phyloP scores from a whole-genome alignment of 64 coral and sea anemone genomes.

The Dendronephthya gigantea region DNA sequence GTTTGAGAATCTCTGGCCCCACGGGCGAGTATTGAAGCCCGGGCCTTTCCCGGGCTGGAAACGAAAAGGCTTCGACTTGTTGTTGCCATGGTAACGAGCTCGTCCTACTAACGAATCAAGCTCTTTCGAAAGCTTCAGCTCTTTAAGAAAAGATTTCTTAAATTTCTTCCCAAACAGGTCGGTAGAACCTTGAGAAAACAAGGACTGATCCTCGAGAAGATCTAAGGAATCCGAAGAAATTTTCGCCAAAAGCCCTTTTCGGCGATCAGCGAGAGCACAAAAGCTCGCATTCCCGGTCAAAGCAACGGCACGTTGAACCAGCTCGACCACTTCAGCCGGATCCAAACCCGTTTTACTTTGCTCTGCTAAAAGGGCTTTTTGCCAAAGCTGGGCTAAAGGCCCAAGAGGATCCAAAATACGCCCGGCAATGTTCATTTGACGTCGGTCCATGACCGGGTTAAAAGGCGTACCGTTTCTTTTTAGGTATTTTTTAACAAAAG shows the following conservation, averaged over 20 bases:
- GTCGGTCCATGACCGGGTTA: slow-evolving; percentile 21
- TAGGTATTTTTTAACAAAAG: slow-evolving; percentile 31
- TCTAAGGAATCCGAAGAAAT: too few relatives aligned
- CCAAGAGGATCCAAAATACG: too few relatives aligned
- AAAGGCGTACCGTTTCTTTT: slow-evolving; percentile 16
- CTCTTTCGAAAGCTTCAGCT: slow-evolving; percentile 24
- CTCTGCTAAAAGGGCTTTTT: not conserved
- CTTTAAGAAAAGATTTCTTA: slow-evolving; percentile 21
- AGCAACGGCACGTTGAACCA: too few relatives aligned
- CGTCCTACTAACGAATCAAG: slow-evolving; percentile 23
- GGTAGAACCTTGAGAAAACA: slow-evolving; percentile 14
- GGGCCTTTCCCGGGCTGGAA: too few relatives aligned
- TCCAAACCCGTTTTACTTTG: not conserved
- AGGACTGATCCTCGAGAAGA: not conserved
- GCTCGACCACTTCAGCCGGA: not conserved
- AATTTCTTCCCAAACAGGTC: slow-evolving; percentile 17
- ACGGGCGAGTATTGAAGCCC: too few relatives aligned
- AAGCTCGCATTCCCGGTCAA: too few relatives aligned
- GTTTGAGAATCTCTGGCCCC: too few relatives aligned
- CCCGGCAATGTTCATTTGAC: too few relatives aligned
- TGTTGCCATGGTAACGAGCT: slow-evolving; percentile 33
- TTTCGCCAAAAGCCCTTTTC: too few relatives aligned
- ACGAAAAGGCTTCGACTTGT: too few relatives aligned
- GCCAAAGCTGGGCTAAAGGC: not conserved
- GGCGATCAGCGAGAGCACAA: too few relatives aligned